A percentile compares a stretch with the other conserved stretches of the same genome.
phyloP scores from a whole-genome alignment of 2,113 vertebrate species.

The Zosterops borbonicus region DNA sequence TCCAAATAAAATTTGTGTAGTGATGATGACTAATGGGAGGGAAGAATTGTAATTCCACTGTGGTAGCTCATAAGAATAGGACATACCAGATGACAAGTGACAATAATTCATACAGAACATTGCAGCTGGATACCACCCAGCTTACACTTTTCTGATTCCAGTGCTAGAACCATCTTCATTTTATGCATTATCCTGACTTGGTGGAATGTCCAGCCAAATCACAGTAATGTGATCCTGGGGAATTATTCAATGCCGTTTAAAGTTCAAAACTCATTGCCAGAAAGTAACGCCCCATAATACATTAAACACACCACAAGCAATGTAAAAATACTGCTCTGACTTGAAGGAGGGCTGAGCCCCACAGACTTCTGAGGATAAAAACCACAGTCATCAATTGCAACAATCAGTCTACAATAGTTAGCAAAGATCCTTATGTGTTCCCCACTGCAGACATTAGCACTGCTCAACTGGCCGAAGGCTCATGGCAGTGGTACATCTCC shows the following conservation, averaged over 20 bases:
- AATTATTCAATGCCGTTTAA: constrained; percentile 38
- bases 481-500: background rate
- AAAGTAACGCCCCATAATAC: background rate
- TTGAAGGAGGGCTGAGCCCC: constrained; percentile 1
- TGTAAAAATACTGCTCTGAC: background rate
- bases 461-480: background rate
- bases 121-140: background rate
- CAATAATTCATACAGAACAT: constrained; percentile 42
- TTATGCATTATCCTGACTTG: background rate
- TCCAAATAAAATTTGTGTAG: constrained; percentile 6
- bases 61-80: constrained; percentile 16
- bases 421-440: background rate
- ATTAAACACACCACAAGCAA: background rate
- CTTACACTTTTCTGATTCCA: constrained; percentile 8
- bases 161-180: constrained; percentile 26
- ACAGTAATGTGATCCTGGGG: constrained; percentile 6
- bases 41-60: constrained; percentile 21
- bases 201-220: constrained; percentile 29
- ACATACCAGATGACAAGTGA: constrained; percentile 23
- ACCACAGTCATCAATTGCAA: background rate
- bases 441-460: background rate
- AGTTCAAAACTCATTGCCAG: constrained; percentile 5
- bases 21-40: background rate
- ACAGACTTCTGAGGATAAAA: constrained; percentile 13
- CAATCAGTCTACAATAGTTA: background rate